These are phyloP conservation scores for Melanargia galathea DNA, from an alignment of 2,888 invertebrate species.

Conservation along the genomic window DNA sequence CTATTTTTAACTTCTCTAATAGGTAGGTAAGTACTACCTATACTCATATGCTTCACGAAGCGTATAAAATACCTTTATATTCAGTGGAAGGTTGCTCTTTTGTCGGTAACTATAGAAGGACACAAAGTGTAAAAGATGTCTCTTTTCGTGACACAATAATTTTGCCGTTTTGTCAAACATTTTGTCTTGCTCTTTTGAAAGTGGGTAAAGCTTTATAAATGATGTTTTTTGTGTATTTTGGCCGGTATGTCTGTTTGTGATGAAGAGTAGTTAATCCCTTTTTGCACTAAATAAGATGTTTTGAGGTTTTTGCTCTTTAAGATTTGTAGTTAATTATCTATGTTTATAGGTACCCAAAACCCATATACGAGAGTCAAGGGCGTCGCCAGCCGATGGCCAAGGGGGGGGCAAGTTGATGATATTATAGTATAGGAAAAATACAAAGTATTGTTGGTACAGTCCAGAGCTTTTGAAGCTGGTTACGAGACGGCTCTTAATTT, in stretches of 20 bases:
- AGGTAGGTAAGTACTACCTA: background rate
- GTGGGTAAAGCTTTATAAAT: conserved; percentile 20
- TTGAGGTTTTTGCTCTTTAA: background rate
- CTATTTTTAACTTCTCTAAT: background rate
- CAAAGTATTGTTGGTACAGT: no score
- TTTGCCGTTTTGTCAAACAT: conserved; percentile 30
- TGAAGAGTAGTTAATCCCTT: conserved; percentile 14
- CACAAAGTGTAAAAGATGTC: conserved; percentile 28
- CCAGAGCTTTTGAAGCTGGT: no score
- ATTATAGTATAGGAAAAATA: no score
- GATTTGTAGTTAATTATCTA: background rate
- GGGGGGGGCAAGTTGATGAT: no score
- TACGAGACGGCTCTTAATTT: no score
- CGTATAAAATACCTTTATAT: background rate
- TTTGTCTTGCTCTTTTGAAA: conserved; percentile 31
- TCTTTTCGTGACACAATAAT: conserved; percentile 34
- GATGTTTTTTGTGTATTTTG: conserved; percentile 14
- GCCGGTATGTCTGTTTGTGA: conserved; percentile 1
- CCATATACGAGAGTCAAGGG: no score
- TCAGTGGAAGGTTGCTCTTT: conserved; percentile 32
- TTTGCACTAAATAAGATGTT: background rate
- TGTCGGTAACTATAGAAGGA: conserved; percentile 43
- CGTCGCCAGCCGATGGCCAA: no score
- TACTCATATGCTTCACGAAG: background rate
- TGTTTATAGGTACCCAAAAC: no score